These are phyloP conservation scores for Oedothorax gibbosus DNA, from an alignment of 1,140 invertebrate genomes.

Conservation along the genomic window DNA sequence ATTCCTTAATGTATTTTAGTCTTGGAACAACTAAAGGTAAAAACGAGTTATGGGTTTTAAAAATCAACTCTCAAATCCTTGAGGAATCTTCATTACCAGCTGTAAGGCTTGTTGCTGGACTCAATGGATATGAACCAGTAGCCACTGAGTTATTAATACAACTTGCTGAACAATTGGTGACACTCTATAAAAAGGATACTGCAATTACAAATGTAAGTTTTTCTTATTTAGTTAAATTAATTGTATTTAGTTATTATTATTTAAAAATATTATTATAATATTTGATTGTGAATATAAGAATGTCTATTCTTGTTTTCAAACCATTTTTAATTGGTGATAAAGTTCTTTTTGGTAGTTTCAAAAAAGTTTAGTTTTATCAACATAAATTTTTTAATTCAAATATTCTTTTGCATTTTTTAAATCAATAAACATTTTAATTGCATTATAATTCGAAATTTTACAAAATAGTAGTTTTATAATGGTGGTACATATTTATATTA, in stretches of 20 bases:
- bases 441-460: no score
- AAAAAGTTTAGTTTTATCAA: no score
- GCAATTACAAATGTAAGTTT: slow-evolving; percentile 58
- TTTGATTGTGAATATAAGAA: no score
- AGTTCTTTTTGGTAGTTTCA: no score
- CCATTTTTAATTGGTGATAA: no score
- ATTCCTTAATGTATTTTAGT: slow-evolving; percentile 26
- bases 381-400: no score
- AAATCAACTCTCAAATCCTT: slow-evolving; percentile 50
- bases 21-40: slow-evolving; percentile 60
- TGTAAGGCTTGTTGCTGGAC: slow-evolving; percentile 72
- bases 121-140: slow-evolving; percentile 74
- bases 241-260: slow-evolving; percentile 4
- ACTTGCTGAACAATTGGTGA: slow-evolving; percentile 69
- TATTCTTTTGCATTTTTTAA: no score
- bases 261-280: background rate
- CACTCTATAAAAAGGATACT: slow-evolving; percentile 66
- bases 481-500: no score
- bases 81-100: slow-evolving; percentile 65
- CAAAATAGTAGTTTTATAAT: no score
- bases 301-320: no score
- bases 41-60: slow-evolving; percentile 62
- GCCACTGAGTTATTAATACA: slow-evolving; percentile 72
- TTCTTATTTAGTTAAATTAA: slow-evolving; percentile 1
- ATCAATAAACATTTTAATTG: no score